Percentiles rank a stretch among this genome's conserved stretches.
These are phyloP conservation scores for Aquatica leii DNA, from an alignment of 2,888 invertebrate species.

Conservation along the genomic window DNA sequence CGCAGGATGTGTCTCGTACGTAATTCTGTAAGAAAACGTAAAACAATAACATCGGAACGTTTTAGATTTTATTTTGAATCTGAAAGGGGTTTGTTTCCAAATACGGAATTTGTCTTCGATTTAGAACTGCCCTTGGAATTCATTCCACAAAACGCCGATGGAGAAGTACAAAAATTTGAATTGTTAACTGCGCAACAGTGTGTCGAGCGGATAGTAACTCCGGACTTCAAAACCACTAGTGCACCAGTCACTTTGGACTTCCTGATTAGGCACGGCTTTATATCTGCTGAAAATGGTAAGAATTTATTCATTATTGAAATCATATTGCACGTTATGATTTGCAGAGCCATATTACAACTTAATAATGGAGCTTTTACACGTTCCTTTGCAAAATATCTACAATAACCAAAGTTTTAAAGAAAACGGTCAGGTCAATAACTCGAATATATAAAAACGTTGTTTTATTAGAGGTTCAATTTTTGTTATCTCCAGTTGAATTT, in stretches of 20 bases:
- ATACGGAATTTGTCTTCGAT: conserved; percentile 94
- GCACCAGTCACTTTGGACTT: conserved; percentile 92
- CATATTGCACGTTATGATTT: too few species aligned
- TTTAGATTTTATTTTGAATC: conserved; percentile 88
- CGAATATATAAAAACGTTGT: conserved; percentile 27
- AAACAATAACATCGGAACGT: too few species aligned
- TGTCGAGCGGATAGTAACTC: conserved; percentile 79
- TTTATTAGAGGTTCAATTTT: conserved; percentile 28
- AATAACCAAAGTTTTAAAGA: conserved; percentile 59
- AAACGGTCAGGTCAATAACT: conserved; percentile 47
- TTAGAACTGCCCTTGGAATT: conserved; percentile 90
- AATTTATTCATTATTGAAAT: neutral
- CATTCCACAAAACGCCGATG: conserved; percentile 91
- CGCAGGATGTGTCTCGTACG: conserved; percentile 83
- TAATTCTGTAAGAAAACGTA: conserved; percentile 41
- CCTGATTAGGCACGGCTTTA: conserved; percentile 87
- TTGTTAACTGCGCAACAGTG: conserved; percentile 84
- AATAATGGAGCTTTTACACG: conserved; percentile 86
- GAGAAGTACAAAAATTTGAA: conserved; percentile 93
- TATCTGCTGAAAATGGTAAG: conserved; percentile 89
- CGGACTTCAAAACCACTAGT: conserved; percentile 93
- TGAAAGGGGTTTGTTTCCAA: conserved; percentile 91
- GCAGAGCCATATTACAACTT: conserved; percentile 84
- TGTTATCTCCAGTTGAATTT: conserved; percentile 28
- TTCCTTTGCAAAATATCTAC: conserved; percentile 86